phyloP scores from a whole-genome alignment of 2,797 vertebrate genomes.

The Serranus cabrilla region DNA sequence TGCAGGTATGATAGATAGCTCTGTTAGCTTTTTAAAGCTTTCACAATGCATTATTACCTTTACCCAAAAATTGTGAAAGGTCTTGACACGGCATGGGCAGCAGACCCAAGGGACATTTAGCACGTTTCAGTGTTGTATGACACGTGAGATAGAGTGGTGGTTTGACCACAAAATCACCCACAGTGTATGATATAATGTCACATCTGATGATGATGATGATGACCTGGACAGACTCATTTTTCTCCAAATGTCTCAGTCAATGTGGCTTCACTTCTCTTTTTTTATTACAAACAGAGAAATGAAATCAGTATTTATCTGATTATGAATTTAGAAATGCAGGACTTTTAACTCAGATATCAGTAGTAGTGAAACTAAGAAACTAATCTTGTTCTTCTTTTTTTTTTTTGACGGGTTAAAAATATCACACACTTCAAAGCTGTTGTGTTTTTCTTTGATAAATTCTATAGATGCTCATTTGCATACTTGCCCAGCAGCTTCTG shows the following conservation, averaged over 20 bases:
- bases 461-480: background rate
- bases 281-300: slow-evolving; percentile 5
- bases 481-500: background rate
- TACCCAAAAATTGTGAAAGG: background rate
- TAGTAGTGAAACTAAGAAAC: background rate
- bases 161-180: background rate
- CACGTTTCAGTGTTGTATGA: background rate
- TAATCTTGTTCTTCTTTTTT: background rate
- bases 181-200: background rate
- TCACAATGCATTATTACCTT: background rate
- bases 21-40: slow-evolving; percentile 24
- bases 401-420: background rate
- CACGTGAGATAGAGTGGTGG: background rate
- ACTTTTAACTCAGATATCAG: too few species aligned
- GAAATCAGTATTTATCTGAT: slow-evolving; percentile 14
- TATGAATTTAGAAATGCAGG: background rate
- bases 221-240: background rate
- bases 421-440: background rate
- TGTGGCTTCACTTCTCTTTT: slow-evolving; percentile 6
- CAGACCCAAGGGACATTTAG: background rate
- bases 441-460: background rate
- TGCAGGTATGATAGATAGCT: background rate
- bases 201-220: background rate
- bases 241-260: background rate
- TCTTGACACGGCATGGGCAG: background rate